Base-by-base conservation (phyloP, 2,888 invertebrate genomes). In the Phaedon cochleariae region DNA sequence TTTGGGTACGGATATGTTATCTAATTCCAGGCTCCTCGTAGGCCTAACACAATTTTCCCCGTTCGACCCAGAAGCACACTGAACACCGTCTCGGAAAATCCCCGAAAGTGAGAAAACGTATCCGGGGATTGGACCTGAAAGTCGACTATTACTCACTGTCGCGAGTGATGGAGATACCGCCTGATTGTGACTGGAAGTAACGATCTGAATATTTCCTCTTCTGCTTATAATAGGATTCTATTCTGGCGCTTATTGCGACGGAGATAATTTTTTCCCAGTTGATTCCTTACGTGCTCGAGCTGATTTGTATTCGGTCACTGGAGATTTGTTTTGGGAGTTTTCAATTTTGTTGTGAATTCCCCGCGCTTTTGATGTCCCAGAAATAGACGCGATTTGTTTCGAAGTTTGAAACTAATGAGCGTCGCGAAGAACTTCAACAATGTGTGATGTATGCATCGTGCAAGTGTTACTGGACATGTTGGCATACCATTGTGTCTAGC, bases 91-190 rank as follows among this genome's bases (percentile, higher is more conserved):
- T 58, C 15, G 18, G 66, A 69, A 66, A 69, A 66, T 64, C 74
- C 74, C 72, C 68, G 72, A 73, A 76, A 77, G 78, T 77, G 79
- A 76, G 79, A 74, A 77, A 79, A 77, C 74, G 78, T 74, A 76
- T 73, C 76, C 62, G 63, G 77, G 76, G 78, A 79, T 79, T 69
- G 74, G 67, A 71, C 73, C 73, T 71, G 77, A 76, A 76, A 76
- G 76, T 74, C 74, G 68, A 78, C 79, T 78, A 80, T 80, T 79
- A 79, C 78, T 80, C 80, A 80, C 70, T 75, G 80, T 80, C 80
- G 52, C 62, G 57, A 37, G 65, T 62, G 64, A 69, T 59, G 65
- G 67, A 67, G 71, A 71, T 71, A 69, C 65, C 65, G 66, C 63
- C 63, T 65, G 70, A 67, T 70, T 67, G 70, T 67, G 68, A 71